phyloP scores from a whole-genome alignment of 2,113 vertebrate genomes.

The Myotis lucifugus region DNA sequence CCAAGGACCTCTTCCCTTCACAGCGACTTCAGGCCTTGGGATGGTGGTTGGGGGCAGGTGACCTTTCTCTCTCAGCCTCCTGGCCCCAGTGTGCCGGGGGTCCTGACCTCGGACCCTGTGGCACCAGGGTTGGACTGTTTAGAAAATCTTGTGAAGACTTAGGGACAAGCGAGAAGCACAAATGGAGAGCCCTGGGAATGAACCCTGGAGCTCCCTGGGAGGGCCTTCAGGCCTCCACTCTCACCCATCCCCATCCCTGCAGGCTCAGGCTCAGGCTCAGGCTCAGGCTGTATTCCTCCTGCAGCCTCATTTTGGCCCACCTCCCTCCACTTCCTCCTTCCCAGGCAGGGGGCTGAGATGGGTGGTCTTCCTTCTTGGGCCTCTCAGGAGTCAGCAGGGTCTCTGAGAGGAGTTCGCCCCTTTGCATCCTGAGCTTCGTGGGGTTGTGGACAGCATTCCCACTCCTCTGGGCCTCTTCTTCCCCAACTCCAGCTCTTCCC shows the following conservation, averaged over 20 bases:
- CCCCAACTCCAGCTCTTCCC: neutral
- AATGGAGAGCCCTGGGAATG: neutral
- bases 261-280: neutral
- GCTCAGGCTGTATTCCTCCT: too few species aligned
- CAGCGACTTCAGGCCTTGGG: neutral
- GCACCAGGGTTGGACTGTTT: neutral
- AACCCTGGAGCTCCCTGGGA: too few species aligned
- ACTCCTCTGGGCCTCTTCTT: neutral
- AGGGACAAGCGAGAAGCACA: neutral
- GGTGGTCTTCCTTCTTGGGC: neutral
- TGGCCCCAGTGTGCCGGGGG: neutral
- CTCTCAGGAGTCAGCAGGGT: neutral
- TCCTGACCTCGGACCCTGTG: neutral
- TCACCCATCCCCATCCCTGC: neutral
- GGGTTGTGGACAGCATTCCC: neutral
- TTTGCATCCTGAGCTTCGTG: neutral
- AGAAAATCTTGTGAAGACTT: neutral
- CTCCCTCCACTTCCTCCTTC: too few species aligned
- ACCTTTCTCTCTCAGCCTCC: neutral
- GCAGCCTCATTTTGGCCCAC: accelerated
- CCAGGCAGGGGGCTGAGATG: neutral
- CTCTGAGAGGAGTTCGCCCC: neutral
- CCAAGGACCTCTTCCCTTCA: neutral
- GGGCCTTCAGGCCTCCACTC: neutral
- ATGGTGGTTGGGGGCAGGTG: neutral